phyloP scores from a whole-genome alignment of 2,797 vertebrate genomes.

The Podargus strigoides region DNA sequence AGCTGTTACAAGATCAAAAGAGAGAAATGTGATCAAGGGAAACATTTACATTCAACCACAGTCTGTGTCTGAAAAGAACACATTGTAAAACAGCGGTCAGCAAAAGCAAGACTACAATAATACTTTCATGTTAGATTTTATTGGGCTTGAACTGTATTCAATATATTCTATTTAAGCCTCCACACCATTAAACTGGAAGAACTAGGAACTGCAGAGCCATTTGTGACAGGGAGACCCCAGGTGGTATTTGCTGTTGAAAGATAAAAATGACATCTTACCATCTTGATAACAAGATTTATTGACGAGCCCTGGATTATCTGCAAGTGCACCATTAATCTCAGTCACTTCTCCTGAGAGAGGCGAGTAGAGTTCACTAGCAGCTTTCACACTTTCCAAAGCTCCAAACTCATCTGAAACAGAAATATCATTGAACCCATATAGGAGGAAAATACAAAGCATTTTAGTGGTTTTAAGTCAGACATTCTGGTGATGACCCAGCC shows the following conservation, averaged over 20 bases:
- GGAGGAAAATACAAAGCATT: background rate
- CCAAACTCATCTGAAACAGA: constrained; percentile 91
- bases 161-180: background rate
- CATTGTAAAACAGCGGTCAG: background rate
- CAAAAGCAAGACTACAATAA: background rate
- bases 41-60: background rate
- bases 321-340: constrained; percentile 85
- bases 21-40: background rate
- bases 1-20: background rate
- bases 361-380: constrained; percentile 95
- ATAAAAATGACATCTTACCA: constrained; percentile 76
- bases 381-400: constrained; percentile 96
- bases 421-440: background rate
- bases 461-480: background rate
- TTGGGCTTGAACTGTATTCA: background rate
- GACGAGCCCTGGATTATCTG: constrained; percentile 90
- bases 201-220: background rate
- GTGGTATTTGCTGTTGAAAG: background rate
- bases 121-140: background rate
- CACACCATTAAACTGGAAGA: background rate
- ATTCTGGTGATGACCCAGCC: background rate
- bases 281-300: constrained; percentile 97
- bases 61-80: background rate
- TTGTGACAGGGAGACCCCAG: background rate
- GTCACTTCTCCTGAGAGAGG: constrained; percentile 93